phyloP scores from a whole-genome alignment of 2,113 vertebrate genomes.

The Hypocryptadius cinnamomeus region DNA sequence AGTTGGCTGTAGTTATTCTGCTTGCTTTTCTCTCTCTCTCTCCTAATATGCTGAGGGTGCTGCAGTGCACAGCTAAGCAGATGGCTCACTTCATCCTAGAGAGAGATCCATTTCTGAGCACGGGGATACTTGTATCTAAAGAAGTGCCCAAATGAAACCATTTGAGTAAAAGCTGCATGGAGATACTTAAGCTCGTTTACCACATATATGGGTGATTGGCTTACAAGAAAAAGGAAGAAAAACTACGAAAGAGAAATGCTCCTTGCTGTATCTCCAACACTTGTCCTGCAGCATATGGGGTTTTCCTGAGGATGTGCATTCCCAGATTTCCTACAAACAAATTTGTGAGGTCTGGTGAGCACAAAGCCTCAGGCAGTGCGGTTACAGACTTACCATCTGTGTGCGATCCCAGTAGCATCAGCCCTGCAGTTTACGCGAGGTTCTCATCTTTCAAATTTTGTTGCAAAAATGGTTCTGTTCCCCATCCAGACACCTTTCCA shows the following conservation, averaged over 20 bases:
- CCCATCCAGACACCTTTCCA: neutral
- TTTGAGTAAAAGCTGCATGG: neutral
- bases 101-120: neutral
- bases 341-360: neutral
- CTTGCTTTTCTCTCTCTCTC: neutral
- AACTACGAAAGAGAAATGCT: neutral
- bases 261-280: neutral
- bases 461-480: neutral
- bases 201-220: neutral
- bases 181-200: neutral
- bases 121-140: neutral
- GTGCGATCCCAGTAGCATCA: neutral
- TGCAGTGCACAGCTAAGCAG: conserved; percentile 20
- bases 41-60: neutral
- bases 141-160: neutral
- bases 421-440: neutral
- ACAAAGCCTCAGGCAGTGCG: neutral
- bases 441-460: neutral
- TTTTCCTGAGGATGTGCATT: neutral
- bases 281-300: neutral
- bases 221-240: neutral
- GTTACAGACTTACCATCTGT: neutral
- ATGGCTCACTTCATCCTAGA: conserved; percentile 14
- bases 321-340: neutral
- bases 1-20: neutral